Evolutionary conservation across 2,797 vertebrate genomes (phyloP).

Genomic region (Rhinogobio ventralis): DNA sequence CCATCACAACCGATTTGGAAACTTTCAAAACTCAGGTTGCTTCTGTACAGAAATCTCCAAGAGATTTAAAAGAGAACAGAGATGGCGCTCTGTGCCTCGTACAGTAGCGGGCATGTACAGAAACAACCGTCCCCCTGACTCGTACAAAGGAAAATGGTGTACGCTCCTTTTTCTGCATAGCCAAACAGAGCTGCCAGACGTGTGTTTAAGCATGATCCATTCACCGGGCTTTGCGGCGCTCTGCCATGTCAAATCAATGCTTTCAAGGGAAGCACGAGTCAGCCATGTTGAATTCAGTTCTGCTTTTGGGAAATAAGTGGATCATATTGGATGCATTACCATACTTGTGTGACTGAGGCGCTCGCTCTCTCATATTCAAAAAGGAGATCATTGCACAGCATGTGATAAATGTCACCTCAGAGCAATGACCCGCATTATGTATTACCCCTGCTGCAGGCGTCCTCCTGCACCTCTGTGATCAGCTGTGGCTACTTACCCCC

Average conservation of each 20-base stretch:
- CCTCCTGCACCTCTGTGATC: constrained; percentile 40
- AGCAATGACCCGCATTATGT: constrained; percentile 59
- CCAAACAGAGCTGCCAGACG: constrained; percentile 58
- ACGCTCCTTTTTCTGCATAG: constrained; percentile 53
- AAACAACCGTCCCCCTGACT: constrained; percentile 49
- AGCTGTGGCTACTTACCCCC: constrained; percentile 56
- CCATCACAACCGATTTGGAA: constrained; percentile 74
- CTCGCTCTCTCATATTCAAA: constrained; percentile 62
- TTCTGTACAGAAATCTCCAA: constrained; percentile 51
- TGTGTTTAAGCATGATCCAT: constrained; percentile 60
- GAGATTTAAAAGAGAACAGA: constrained; percentile 37
- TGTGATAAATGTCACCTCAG: constrained; percentile 64
- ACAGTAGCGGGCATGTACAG: constrained; percentile 40
- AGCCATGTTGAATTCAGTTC: constrained; percentile 65
- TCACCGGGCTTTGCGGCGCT: constrained; percentile 46
- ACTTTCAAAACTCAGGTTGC: constrained; percentile 71
- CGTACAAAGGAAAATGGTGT: constrained; percentile 48
- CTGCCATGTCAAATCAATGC: constrained; percentile 66
- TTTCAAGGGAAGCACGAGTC: constrained; percentile 58
- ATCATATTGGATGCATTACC: constrained; percentile 66
- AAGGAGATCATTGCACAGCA: constrained; percentile 66
- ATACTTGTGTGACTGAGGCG: constrained; percentile 60
- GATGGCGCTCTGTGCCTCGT: constrained; percentile 26
- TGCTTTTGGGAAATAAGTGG: constrained; percentile 65
- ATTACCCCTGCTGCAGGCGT: constrained; percentile 52